Conservation (phyloP, 2,113 vertebrate species). For the Bostrychus sinensis region DNA sequence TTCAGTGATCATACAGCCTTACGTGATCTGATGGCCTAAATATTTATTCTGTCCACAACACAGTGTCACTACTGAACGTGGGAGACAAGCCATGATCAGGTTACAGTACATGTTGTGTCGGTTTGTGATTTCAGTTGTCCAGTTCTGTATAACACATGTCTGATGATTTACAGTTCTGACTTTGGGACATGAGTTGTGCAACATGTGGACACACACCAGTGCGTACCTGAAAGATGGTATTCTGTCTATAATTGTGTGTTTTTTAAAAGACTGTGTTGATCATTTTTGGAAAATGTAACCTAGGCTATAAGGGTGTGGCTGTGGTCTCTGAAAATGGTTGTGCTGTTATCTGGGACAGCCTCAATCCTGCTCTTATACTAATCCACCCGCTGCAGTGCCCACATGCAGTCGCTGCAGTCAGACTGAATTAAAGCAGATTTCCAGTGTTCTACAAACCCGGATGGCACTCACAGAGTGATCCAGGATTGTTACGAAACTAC, state of each 20-base stretch:
- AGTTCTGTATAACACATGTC: neutral
- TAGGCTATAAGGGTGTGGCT: constrained; percentile 28
- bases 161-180: neutral
- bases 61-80: too few relatives aligned
- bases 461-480: constrained; percentile 56
- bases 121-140: too few relatives aligned
- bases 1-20: too few relatives aligned
- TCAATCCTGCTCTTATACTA: constrained; percentile 68
- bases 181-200: neutral
- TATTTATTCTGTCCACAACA: too few relatives aligned
- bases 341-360: constrained; percentile 64
- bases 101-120: too few relatives aligned
- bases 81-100: too few relatives aligned
- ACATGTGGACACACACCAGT: neutral
- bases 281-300: constrained; percentile 16
- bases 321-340: too few relatives aligned
- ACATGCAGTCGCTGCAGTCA: constrained; percentile 53
- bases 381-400: constrained; percentile 59
- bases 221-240: neutral
- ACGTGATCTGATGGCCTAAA: too few relatives aligned
- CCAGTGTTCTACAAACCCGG: constrained; percentile 60
- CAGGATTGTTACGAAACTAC: constrained; percentile 70
- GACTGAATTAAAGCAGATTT: constrained; percentile 69
- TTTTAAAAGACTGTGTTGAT: constrained; percentile 3
- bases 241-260: neutral